A percentile compares a stretch with the other conserved stretches of the same genome.
These are phyloP conservation scores for Callaeas wilsoni DNA, from an alignment of 2,113 vertebrate species.

Conservation along the genomic window DNA sequence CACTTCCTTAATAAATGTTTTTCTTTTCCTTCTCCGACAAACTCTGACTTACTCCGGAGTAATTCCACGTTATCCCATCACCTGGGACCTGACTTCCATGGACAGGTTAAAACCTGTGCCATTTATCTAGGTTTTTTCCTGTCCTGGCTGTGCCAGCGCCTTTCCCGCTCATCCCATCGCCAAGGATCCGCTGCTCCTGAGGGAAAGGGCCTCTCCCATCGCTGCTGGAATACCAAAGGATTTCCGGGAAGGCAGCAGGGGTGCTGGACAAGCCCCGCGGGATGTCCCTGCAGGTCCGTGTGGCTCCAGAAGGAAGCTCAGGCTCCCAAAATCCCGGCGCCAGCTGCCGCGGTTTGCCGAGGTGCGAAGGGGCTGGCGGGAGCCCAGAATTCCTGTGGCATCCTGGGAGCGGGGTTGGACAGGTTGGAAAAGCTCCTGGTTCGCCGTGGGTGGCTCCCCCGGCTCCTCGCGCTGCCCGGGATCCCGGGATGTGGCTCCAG, in stretches of 20 bases:
- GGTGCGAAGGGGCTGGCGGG: neutral
- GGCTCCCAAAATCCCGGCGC: neutral
- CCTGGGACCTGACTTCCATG: neutral
- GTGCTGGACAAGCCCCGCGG: accelerated
- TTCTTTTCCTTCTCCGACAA: neutral
- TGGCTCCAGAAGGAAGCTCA: accelerated
- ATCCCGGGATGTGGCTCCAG: neutral
- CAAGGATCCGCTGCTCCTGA: neutral
- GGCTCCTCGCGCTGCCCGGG: neutral
- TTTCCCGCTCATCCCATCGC: neutral
- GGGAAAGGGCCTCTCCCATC: neutral
- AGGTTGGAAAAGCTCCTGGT: neutral
- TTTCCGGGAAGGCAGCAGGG: neutral
- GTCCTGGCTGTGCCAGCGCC: neutral
- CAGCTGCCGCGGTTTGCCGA: neutral
- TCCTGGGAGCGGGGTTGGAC: neutral
- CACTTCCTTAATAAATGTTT: neutral
- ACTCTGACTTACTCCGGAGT: neutral
- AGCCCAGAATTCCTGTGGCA: neutral
- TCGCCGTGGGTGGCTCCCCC: neutral
- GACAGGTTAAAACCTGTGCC: neutral
- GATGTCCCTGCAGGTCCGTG: neutral
- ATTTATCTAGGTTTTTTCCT: neutral
- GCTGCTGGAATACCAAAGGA: neutral
- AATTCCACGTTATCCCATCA: neutral